Evolutionary conservation across 2,888 invertebrate genomes (phyloP), one percentile per base, ranked within the genome.

Genomic region (Empis stercorea): DNA sequence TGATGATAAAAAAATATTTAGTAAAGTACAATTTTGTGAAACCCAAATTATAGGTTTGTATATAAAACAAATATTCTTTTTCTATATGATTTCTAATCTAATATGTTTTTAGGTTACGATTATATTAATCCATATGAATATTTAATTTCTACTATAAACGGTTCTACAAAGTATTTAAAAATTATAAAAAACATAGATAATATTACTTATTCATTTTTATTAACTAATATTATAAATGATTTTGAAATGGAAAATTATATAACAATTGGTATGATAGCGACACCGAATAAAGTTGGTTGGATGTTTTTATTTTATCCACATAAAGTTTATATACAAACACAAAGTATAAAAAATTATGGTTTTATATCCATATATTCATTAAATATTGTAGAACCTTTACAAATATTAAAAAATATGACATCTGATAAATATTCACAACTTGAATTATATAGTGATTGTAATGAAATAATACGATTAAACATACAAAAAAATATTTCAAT

Each of bases 11-110:
- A 6, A 53, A 1, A 56, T 55, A 40, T 55, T 51, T 43, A 50
- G 54, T 3, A 59, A 55, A 0, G 47, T 54, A 6, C 56, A 62
- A 46, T 50, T 57, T 3, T 60, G 61, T 11, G 62, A 61, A 14
- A 56, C 60, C 5, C 62, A 63, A 52, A 60, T 65, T 32, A 59
- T 62, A n/a, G 61, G 63, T 52, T 38, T 16, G 40, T 30, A 14
- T n/a, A 7, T n/a, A n/a, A 34, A 34, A 13, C 13, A 9, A 34
- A 34, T 34, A n/a, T n/a, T n/a, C n/a, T 13, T 34, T n/a, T n/a
- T 4, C 13, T 13, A 34, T n/a, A n/a, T n/a, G n/a, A n/a, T 34
- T 27, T 27, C 2, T 34, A 34, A 13, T 2, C 13, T 34, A 34
- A 39, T 11, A 11, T 15, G 44, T 34, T 34, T 50, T 32, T 66